A percentile compares a stretch with the other conserved stretches of the same genome.
Evolutionary conservation across 2,113 vertebrate genomes (phyloP).

Genomic region (Garra rufa): DNA sequence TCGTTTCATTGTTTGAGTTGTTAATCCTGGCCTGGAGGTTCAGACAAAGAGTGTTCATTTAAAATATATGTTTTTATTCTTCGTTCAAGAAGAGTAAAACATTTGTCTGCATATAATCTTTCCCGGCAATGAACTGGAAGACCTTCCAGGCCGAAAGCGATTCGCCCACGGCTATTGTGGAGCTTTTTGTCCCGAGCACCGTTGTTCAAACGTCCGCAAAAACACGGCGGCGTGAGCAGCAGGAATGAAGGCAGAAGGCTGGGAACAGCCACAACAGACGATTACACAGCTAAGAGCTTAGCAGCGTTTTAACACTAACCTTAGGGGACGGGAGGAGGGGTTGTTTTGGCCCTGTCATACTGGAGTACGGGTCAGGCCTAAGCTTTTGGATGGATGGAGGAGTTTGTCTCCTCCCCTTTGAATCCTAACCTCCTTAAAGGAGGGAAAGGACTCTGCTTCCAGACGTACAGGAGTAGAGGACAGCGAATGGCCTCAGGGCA

Average conservation of each 20-base stretch:
- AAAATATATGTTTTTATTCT: not conserved
- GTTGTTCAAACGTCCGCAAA: slow-evolving; percentile 12
- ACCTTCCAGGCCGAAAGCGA: not conserved
- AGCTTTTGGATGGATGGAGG: slow-evolving; percentile 3
- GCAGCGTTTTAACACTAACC: slow-evolving; percentile 29
- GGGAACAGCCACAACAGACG: slow-evolving; percentile 22
- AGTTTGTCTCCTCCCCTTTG: slow-evolving; percentile 20
- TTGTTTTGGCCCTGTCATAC: slow-evolving; percentile 8
- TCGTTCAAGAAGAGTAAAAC: slow-evolving; percentile 9
- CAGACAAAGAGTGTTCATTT: not conserved
- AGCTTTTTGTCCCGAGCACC: not conserved
- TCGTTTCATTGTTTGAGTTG: not conserved
- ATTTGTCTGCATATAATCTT: not conserved
- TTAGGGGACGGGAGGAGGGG: not conserved
- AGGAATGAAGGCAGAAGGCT: slow-evolving; percentile 27
- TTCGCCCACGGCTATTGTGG: not conserved
- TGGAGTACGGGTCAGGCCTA: slow-evolving; percentile 6
- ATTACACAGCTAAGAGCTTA: slow-evolving; percentile 42
- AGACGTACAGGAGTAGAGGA: not conserved
- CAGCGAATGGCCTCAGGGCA: not conserved
- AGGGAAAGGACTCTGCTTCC: not conserved
- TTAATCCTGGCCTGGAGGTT: not conserved
- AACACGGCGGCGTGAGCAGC: slow-evolving; percentile 6
- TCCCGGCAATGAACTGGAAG: not conserved
- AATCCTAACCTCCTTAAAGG: slow-evolving; percentile 3